A percentile compares a stretch with the other conserved stretches of the same genome.
Conservation (phyloP, 1,140 invertebrate species). For the Lasaia peninsularis region DNA sequence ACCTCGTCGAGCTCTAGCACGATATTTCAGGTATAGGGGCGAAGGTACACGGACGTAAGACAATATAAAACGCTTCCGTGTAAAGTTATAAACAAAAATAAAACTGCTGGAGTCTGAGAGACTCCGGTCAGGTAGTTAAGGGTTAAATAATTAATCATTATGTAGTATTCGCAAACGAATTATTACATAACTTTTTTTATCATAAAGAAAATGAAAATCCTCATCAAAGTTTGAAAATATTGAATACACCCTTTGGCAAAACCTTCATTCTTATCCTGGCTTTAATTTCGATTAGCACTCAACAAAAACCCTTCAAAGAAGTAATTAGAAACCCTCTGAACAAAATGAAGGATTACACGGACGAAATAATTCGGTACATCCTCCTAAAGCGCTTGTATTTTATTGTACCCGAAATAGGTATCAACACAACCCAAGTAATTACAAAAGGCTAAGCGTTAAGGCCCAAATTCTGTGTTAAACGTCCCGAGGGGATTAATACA, state of each 20-base stretch:
- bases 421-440: slow-evolving; percentile 61
- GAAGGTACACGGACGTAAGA: too few species aligned
- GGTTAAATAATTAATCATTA: too few species aligned
- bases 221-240: not conserved
- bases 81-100: too few species aligned
- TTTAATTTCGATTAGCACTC: slow-evolving; percentile 10
- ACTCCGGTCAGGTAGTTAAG: too few species aligned
- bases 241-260: not conserved
- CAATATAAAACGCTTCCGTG: too few species aligned
- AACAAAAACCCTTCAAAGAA: slow-evolving; percentile 8
- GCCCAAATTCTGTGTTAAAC: slow-evolving; percentile 65
- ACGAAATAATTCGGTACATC: slow-evolving; percentile 36
- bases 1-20: too few species aligned
- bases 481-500: slow-evolving; percentile 50
- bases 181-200: too few species aligned
- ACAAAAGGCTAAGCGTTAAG: slow-evolving; percentile 61
- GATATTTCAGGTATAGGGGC: too few species aligned
- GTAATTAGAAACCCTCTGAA: slow-evolving; percentile 20
- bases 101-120: too few species aligned
- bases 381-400: slow-evolving; percentile 41
- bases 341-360: slow-evolving; percentile 31
- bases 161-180: too few species aligned
- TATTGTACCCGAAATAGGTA: slow-evolving; percentile 40
- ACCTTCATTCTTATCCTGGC: not conserved
- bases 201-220: too few species aligned